These are phyloP conservation scores for Amia ocellicauda DNA, from an alignment of 2,113 vertebrate species.

Conservation along the genomic window DNA sequence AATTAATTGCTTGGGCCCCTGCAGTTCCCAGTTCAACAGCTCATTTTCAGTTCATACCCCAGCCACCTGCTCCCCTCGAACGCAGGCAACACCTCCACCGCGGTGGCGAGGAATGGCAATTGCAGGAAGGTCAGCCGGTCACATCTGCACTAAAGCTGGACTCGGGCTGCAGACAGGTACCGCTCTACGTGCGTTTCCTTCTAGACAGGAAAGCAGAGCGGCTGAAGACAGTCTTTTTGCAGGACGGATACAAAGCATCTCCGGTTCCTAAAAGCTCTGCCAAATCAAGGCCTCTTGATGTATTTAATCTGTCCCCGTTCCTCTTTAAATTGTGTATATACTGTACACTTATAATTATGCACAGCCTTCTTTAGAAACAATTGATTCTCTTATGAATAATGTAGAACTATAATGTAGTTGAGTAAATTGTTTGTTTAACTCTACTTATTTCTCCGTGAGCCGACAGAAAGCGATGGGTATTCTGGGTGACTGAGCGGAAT, in stretches of 20 bases:
- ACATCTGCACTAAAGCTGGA: slow-evolving; percentile 30
- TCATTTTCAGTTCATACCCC: slow-evolving; percentile 43
- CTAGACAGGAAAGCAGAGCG: slow-evolving; percentile 5
- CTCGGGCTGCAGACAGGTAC: slow-evolving; percentile 13
- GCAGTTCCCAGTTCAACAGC: slow-evolving; percentile 27
- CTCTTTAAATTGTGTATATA: too few species aligned
- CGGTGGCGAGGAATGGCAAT: slow-evolving; percentile 13
- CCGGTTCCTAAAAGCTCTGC: too few species aligned
- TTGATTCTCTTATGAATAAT: too few species aligned
- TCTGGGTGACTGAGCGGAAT: too few species aligned
- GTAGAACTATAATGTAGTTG: too few species aligned
- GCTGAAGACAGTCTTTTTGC: slow-evolving; percentile 13
- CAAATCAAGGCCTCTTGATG: too few species aligned
- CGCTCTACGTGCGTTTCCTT: background rate
- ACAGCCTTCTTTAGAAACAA: too few species aligned
- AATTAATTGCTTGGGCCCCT: slow-evolving; percentile 30
- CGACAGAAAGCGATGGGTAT: too few species aligned
- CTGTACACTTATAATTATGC: too few species aligned
- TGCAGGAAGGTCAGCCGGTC: slow-evolving; percentile 27
- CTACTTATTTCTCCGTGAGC: too few species aligned
- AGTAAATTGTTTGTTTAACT: too few species aligned
- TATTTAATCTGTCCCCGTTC: too few species aligned
- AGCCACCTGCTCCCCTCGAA: slow-evolving; percentile 48
- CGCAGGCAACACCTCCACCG: slow-evolving; percentile 18
- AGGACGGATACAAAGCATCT: background rate